Evolutionary conservation across 2,888 invertebrate genomes (phyloP).

Genomic region (Apomyelois bistriatella): DNA sequence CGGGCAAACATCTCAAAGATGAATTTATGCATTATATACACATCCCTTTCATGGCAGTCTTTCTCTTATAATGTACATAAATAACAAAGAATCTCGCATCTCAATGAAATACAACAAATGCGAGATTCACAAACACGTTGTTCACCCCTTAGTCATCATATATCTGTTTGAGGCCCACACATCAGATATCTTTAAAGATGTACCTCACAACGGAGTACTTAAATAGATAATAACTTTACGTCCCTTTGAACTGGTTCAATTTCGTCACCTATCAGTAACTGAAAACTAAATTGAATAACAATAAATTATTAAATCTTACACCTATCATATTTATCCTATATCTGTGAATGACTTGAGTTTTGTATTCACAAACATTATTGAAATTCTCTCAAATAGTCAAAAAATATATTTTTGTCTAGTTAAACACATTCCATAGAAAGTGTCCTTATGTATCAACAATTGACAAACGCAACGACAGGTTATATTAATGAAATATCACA

Average conservation of each 20-base stretch:
- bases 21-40: conserved; percentile 66
- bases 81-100: conserved; percentile 69
- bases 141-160: conserved; percentile 48
- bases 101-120: conserved; percentile 42
- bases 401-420: conserved; percentile 79
- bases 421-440: conserved; percentile 64
- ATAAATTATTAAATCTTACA: conserved; percentile 80
- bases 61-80: conserved; percentile 76
- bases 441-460: conserved; percentile 76
- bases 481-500: conserved; percentile 79
- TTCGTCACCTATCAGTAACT: conserved; percentile 76
- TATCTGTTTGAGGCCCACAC: conserved; percentile 50
- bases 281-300: conserved; percentile 78
- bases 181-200: conserved; percentile 39
- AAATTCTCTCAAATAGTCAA: conserved; percentile 78
- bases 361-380: conserved; percentile 70
- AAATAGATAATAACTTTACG: conserved; percentile 77
- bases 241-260: conserved; percentile 77
- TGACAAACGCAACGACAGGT: conserved; percentile 79
- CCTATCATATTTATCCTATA: conserved; percentile 72
- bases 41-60: conserved; percentile 72
- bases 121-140: conserved; percentile 68
- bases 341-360: conserved; percentile 73
- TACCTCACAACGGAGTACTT: conserved; percentile 53
- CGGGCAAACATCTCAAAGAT: conserved; percentile 67